phyloP scores from a whole-genome alignment of 2,113 vertebrate genomes.

The Erinaceus europaeus region DNA sequence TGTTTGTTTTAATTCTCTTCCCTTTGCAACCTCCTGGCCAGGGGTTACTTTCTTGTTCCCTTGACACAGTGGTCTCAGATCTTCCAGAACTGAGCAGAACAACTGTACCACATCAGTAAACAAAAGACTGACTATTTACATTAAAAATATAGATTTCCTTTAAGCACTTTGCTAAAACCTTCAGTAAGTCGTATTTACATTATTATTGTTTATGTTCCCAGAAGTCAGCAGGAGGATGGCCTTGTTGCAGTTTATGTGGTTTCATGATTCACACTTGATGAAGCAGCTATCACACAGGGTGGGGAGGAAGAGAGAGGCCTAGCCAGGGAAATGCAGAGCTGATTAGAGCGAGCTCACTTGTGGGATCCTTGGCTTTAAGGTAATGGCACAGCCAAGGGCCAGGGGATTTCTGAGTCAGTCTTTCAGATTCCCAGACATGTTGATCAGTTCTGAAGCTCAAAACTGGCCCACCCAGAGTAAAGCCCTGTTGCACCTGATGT shows the following conservation, averaged over 20 bases:
- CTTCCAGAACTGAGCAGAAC: conserved; percentile 72
- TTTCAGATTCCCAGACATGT: conserved; percentile 53
- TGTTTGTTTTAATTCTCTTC: not conserved
- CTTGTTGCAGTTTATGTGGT: conserved; percentile 73
- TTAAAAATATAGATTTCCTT: conserved; percentile 84
- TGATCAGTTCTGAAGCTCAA: conserved; percentile 57
- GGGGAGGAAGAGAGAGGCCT: not conserved
- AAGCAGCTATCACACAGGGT: conserved; percentile 52
- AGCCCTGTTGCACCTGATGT: not conserved
- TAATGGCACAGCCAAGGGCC: not conserved
- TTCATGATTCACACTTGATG: conserved; percentile 81
- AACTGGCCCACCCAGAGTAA: conserved; percentile 40
- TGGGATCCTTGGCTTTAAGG: conserved; percentile 16
- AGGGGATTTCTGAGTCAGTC: conserved; percentile 47
- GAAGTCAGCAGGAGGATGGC: conserved; percentile 72
- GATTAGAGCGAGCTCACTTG: conserved; percentile 34
- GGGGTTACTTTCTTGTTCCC: conserved; percentile 9
- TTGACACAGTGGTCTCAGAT: conserved; percentile 61
- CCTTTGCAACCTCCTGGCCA: not conserved
- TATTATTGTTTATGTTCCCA: conserved; percentile 83
- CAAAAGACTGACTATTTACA: conserved; percentile 78
- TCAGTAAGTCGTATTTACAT: conserved; percentile 75
- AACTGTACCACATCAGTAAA: conserved; percentile 70
- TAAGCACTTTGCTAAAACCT: conserved; percentile 80
- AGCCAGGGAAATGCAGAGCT: not conserved